phyloP scores from a whole-genome alignment of 1,140 invertebrate species.

The Heliconius hewitsoni region DNA sequence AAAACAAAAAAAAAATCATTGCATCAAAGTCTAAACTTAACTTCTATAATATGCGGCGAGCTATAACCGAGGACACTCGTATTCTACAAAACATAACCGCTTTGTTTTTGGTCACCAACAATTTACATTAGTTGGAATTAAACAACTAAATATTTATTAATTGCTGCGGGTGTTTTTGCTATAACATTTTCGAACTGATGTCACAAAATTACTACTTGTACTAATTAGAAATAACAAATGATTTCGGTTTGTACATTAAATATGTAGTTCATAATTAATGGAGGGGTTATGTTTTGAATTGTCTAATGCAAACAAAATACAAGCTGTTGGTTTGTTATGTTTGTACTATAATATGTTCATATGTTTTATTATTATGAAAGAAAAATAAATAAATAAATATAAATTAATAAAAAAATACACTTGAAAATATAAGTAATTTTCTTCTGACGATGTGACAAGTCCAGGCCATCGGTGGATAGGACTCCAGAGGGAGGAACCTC shows the following conservation, averaged over 20 bases:
- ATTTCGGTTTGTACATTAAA: slow-evolving; percentile 30
- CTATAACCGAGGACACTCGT: slow-evolving; percentile 16
- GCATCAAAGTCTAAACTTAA: not conserved
- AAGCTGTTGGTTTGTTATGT: not conserved
- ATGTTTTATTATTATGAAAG: not conserved
- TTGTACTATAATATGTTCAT: not conserved
- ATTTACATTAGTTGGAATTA: slow-evolving; percentile 38
- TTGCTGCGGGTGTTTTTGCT: slow-evolving; percentile 32
- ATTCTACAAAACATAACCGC: slow-evolving; percentile 32
- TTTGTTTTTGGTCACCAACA: slow-evolving; percentile 29
- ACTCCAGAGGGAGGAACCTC: too few relatives aligned
- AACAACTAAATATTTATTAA: slow-evolving; percentile 38
- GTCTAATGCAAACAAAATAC: not conserved
- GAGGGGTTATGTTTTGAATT: slow-evolving; percentile 8
- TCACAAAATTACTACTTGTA: slow-evolving; percentile 26
- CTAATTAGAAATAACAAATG: slow-evolving; percentile 32
- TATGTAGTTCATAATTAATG: slow-evolving; percentile 20
- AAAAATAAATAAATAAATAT: too few relatives aligned
- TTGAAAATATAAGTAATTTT: too few relatives aligned
- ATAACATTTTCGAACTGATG: slow-evolving; percentile 23
- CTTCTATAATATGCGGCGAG: slow-evolving; percentile 10
- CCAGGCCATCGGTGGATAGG: too few relatives aligned
- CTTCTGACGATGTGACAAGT: too few relatives aligned
- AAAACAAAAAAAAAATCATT: not conserved
- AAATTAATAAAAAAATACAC: too few relatives aligned